Evolutionary conservation across 2,113 vertebrate genomes (phyloP).

Genomic region (Orientallactaga bullata): DNA sequence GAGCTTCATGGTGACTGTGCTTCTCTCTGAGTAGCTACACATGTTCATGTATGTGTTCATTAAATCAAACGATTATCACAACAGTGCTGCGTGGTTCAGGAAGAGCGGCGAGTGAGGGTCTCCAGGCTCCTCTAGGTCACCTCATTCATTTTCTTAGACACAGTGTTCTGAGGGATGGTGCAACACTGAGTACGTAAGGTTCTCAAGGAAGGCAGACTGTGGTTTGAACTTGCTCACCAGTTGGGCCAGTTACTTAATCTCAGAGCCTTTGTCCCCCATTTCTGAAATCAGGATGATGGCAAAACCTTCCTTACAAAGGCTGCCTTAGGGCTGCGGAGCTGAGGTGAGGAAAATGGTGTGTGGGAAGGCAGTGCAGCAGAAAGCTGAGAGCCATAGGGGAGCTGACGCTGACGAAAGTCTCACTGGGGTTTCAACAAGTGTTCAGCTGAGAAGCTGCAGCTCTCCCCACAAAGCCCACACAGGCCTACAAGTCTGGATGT

Average conservation of each 20-base stretch:
- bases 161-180: background rate
- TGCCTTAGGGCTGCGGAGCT: background rate
- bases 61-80: background rate
- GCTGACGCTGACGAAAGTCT: too few species aligned
- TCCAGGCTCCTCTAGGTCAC: background rate
- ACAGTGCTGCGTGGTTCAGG: background rate
- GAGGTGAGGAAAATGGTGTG: background rate
- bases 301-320: background rate
- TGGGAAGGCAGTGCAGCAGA: background rate
- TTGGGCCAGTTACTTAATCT: background rate
- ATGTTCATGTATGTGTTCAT: background rate
- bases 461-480: background rate
- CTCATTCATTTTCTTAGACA: background rate
- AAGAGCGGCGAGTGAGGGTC: background rate
- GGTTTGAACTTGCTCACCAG: background rate
- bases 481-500: background rate
- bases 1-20: background rate
- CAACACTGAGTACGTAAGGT: fast-evolving
- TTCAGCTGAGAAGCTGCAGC: background rate
- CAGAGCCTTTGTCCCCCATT: background rate
- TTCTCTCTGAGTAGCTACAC: background rate
- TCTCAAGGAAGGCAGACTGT: background rate
- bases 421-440: too few species aligned
- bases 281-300: background rate
- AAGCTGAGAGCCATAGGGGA: background rate